Percentiles rank a stretch among this genome's conserved stretches.
Conservation (phyloP, 2,888 invertebrate genomes). For the Parnassius glacialis region DNA sequence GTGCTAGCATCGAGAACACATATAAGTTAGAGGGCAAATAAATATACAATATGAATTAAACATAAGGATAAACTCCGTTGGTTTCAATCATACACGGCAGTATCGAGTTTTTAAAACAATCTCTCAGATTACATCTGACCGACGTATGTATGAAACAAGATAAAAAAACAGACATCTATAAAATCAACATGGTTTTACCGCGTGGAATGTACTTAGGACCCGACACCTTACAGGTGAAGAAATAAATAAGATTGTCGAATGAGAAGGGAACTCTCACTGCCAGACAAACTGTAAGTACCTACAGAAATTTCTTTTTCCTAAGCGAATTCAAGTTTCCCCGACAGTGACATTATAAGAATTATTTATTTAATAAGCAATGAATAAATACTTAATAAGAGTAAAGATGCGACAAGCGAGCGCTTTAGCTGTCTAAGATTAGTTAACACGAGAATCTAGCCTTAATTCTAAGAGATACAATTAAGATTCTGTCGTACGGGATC, state of each 20-base stretch:
- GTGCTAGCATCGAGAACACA: constrained; percentile 41
- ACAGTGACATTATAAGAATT: constrained; percentile 35
- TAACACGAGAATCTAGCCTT: constrained; percentile 75
- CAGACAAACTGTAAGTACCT: constrained; percentile 19
- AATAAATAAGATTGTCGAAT: constrained; percentile 49
- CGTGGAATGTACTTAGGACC: constrained; percentile 77
- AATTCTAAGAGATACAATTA: constrained; percentile 63
- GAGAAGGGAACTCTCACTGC: constrained; percentile 37
- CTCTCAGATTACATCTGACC: constrained; percentile 70
- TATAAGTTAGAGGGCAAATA: constrained; percentile 22
- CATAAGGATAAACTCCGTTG: constrained; percentile 28
- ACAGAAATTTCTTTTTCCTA: not conserved
- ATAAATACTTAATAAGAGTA: constrained; percentile 42
- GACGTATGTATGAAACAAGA: constrained; percentile 33
- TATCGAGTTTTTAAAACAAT: constrained; percentile 58
- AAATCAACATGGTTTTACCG: constrained; percentile 76
- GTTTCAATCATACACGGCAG: constrained; percentile 38
- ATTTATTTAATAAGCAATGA: constrained; percentile 43
- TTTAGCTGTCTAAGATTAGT: constrained; percentile 74
- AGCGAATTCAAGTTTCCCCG: constrained; percentile 12
- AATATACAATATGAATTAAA: constrained; percentile 26
- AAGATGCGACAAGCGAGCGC: constrained; percentile 67
- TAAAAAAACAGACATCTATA: constrained; percentile 34
- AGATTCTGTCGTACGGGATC: constrained; percentile 35
- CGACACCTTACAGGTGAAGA: constrained; percentile 78